Evolutionary conservation across 2,888 invertebrate genomes (phyloP).

Genomic region (Eutolmus rufibarbis): DNA sequence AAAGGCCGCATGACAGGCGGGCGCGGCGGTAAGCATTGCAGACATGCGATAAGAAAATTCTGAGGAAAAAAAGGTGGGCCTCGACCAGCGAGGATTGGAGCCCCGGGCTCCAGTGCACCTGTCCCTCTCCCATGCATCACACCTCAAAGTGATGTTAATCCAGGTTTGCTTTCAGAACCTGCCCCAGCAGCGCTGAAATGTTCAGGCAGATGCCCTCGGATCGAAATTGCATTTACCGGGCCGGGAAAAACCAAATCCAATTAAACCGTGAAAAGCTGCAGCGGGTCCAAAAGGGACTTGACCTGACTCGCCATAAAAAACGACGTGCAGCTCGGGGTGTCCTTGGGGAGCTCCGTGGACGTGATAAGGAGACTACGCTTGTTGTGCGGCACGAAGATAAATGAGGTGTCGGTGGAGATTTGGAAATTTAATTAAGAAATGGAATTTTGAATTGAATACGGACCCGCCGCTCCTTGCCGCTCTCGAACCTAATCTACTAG

Average conservation of each 20-base stretch:
- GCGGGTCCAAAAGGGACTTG: background rate
- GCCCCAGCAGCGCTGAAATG: background rate
- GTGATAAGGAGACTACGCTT: background rate
- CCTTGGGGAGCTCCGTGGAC: background rate
- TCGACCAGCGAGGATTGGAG: background rate
- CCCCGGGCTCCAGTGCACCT: background rate
- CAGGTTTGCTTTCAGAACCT: background rate
- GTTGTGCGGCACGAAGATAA: background rate
- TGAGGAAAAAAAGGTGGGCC: background rate
- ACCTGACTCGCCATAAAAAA: background rate
- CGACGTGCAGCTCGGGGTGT: background rate
- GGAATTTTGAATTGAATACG: background rate
- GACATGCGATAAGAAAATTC: slow-evolving; percentile 24
- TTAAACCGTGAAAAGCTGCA: background rate
- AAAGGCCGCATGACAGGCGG: background rate
- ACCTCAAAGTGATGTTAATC: background rate
- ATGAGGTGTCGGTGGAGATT: background rate
- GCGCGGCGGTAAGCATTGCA: background rate
- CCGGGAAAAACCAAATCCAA: slow-evolving; percentile 9
- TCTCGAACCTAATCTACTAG: background rate
- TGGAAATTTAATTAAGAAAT: slow-evolving; percentile 13
- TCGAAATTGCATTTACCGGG: slow-evolving; percentile 5
- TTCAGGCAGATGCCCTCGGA: background rate
- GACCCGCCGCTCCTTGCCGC: background rate
- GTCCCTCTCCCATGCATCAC: background rate